These are phyloP conservation scores for Sycobia sp. DNA, from an alignment of 1,140 invertebrate species.

Conservation along the genomic window DNA sequence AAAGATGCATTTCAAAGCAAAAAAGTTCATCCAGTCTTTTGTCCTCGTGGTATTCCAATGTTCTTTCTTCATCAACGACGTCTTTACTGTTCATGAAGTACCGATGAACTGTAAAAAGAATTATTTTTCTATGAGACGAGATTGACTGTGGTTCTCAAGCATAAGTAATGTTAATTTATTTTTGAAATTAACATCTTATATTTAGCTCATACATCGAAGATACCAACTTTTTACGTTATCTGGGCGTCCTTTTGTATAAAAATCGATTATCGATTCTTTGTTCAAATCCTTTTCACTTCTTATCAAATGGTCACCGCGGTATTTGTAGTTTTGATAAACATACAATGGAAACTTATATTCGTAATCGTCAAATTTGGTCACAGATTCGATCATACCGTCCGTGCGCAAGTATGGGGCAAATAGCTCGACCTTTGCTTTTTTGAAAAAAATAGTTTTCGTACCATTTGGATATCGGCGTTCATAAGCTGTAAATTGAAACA, in stretches of 20 bases:
- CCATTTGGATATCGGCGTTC: conserved; percentile 76
- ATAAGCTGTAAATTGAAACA: conserved; percentile 69
- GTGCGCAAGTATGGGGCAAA: conserved; percentile 76
- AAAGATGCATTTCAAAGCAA: conserved; percentile 65
- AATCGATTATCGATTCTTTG: conserved; percentile 67
- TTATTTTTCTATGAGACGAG: too few relatives aligned
- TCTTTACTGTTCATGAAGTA: conserved; percentile 62
- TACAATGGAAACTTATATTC: conserved; percentile 66
- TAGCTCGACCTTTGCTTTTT: conserved; percentile 76
- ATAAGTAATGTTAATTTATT: too few relatives aligned
- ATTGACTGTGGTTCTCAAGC: too few relatives aligned
- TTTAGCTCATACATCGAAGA: too few relatives aligned
- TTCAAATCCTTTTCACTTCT: conserved; percentile 66
- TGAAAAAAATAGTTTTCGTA: conserved; percentile 74
- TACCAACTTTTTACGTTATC: conserved; percentile 52
- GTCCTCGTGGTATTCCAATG: conserved; percentile 72
- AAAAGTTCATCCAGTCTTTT: conserved; percentile 71
- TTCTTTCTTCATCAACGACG: conserved; percentile 65
- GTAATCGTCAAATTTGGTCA: conserved; percentile 74
- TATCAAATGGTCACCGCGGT: conserved; percentile 72
- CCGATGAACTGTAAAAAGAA: conserved; percentile 64
- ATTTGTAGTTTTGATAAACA: conserved; percentile 72
- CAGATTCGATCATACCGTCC: conserved; percentile 72
- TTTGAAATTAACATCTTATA: too few relatives aligned
- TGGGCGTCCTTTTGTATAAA: conserved; percentile 70